Percentiles rank a stretch among this genome's conserved stretches.
These are phyloP conservation scores for Cassiopea andromeda DNA, from an alignment of 30 jellyfish, hydroid and myxozoan genomes.

Conservation along the genomic window DNA sequence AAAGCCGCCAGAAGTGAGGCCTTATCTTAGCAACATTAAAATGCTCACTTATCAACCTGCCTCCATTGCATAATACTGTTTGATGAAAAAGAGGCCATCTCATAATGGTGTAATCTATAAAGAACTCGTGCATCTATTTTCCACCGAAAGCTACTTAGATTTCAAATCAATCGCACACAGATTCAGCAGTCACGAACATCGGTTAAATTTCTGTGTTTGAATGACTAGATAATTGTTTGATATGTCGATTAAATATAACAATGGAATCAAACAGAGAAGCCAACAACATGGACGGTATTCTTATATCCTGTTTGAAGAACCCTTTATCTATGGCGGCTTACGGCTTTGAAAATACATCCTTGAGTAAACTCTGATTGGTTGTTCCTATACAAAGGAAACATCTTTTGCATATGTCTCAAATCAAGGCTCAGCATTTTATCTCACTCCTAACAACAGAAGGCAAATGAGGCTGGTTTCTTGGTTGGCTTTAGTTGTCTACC, in stretches of 20 bases:
- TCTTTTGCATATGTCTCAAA: too few species aligned
- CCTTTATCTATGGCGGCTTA: not conserved
- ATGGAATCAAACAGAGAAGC: not conserved
- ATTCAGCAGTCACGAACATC: too few species aligned
- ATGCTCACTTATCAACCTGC: not conserved
- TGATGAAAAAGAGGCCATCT: conserved; percentile 33
- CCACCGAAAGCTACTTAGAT: not conserved
- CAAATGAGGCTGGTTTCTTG: too few species aligned
- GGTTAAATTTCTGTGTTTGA: too few species aligned
- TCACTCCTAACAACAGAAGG: too few species aligned
- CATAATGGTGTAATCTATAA: not conserved
- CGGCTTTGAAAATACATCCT: not conserved
- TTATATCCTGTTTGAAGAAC: not conserved
- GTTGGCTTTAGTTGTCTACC: too few species aligned
- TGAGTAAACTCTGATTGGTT: not conserved
- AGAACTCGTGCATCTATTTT: not conserved
- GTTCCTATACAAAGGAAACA: too few species aligned
- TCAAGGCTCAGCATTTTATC: too few species aligned
- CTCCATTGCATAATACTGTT: conserved; percentile 31
- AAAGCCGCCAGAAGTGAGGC: too few species aligned
- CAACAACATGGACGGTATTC: not conserved
- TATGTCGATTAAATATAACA: not conserved
- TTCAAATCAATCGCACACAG: too few species aligned
- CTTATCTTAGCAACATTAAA: not conserved
- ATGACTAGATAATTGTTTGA: too few species aligned